These are phyloP conservation scores for Heliconius aoede DNA, from an alignment of 2,888 invertebrate genomes.

Conservation along the genomic window DNA sequence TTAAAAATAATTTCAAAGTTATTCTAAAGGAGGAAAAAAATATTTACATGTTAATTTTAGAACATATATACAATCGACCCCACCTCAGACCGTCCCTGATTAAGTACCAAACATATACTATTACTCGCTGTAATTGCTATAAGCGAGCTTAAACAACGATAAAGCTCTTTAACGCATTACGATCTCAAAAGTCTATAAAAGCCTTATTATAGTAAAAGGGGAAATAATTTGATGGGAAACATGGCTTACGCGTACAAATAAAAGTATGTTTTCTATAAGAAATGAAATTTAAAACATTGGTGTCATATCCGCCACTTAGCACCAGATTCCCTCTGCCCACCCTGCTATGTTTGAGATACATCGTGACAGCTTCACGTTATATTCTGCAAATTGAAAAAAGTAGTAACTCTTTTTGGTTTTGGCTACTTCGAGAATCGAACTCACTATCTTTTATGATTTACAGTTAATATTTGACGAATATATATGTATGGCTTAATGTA, in stretches of 20 bases:
- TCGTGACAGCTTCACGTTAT: too few relatives aligned
- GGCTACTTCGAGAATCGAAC: too few relatives aligned
- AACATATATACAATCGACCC: not conserved
- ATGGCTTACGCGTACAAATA: not conserved
- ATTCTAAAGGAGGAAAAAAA: too few relatives aligned
- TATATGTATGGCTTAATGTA: too few relatives aligned
- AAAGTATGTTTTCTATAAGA: not conserved
- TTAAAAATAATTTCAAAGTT: too few relatives aligned
- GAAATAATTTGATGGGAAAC: constrained; percentile 25
- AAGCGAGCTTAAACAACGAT: constrained; percentile 35
- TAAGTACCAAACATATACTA: constrained; percentile 39
- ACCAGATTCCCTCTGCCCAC: too few relatives aligned
- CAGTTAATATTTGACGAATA: too few relatives aligned
- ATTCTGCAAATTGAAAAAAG: too few relatives aligned
- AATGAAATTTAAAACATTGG: not conserved
- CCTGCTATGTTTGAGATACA: too few relatives aligned
- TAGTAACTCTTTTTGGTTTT: too few relatives aligned
- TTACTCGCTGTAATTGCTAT: constrained; percentile 34
- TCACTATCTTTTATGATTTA: too few relatives aligned
- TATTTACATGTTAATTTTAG: not conserved
- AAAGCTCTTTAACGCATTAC: constrained; percentile 30
- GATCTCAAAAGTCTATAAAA: constrained; percentile 11
- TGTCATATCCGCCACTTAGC: too few relatives aligned
- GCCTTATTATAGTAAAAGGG: constrained; percentile 17
- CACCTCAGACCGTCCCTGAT: not conserved